Percentiles rank a stretch among this genome's conserved stretches.
Evolutionary conservation across 2,888 invertebrate genomes (phyloP).

Genomic region (Dryomyza anilis): DNA sequence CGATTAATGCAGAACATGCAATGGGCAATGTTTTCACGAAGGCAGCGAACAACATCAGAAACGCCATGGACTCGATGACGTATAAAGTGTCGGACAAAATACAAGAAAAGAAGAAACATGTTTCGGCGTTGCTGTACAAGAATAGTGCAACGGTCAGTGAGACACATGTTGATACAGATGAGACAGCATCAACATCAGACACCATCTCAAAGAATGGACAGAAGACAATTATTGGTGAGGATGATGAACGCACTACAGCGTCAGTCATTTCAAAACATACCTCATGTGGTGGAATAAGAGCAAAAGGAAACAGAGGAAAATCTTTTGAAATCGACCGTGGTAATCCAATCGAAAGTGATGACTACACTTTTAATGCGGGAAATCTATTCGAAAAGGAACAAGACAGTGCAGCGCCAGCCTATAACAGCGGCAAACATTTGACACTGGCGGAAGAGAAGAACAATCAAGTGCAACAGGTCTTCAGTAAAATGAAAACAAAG

Average conservation of each 20-base stretch:
- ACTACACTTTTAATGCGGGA: no score
- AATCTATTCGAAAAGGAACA: no score
- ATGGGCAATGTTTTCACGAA: slow-evolving; percentile 46
- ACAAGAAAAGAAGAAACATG: slow-evolving; percentile 48
- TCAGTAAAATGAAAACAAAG: slow-evolving; percentile 48
- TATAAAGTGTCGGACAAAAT: slow-evolving; percentile 48
- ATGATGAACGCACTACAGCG: slow-evolving; percentile 59
- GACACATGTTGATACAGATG: slow-evolving; percentile 32
- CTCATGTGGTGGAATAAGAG: slow-evolving; percentile 41
- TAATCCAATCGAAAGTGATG: slow-evolving; percentile 32
- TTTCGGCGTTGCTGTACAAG: slow-evolving; percentile 47
- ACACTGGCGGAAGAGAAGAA: slow-evolving; percentile 34
- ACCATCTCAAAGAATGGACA: slow-evolving; percentile 32
- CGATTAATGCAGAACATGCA: slow-evolving; percentile 36
- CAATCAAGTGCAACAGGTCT: slow-evolving; percentile 50
- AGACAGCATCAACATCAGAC: slow-evolving; percentile 14
- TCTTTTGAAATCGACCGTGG: slow-evolving; percentile 39
- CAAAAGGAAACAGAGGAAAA: no score
- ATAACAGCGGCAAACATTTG: slow-evolving; percentile 42
- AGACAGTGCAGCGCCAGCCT: not conserved
- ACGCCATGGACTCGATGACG: slow-evolving; percentile 34
- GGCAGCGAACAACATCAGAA: slow-evolving; percentile 39
- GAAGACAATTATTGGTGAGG: slow-evolving; percentile 41
- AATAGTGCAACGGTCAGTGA: slow-evolving; percentile 28
- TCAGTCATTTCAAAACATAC: slow-evolving; percentile 57